phyloP scores from a whole-genome alignment of 1,140 invertebrate genomes.

The Caenorhabditis brenneri region DNA sequence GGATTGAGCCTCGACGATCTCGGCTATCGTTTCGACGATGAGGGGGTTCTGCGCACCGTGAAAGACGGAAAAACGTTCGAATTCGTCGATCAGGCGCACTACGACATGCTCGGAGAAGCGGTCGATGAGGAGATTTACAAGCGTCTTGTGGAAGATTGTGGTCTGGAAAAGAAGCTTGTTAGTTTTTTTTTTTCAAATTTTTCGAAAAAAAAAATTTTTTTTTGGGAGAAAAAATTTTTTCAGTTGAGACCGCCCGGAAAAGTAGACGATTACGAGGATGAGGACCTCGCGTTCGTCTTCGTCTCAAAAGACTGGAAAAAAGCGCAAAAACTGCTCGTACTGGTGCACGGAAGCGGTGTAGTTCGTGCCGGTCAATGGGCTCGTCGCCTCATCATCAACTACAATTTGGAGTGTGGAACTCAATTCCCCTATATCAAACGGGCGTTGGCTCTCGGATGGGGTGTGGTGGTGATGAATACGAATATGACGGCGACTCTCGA shows the following conservation, averaged over 20 bases:
- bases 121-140: not conserved
- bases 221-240: not conserved
- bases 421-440: slow-evolving; percentile 80
- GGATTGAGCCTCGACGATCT: not conserved
- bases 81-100: not conserved
- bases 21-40: not conserved
- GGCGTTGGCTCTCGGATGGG: slow-evolving; percentile 77
- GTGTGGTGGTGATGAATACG: slow-evolving; percentile 79
- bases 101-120: not conserved
- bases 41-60: not conserved
- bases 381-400: slow-evolving; percentile 81
- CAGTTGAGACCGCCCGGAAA: not conserved
- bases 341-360: slow-evolving; percentile 81
- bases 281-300: not conserved
- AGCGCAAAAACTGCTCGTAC: slow-evolving; percentile 76
- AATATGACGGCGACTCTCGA: slow-evolving; percentile 76
- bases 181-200: not conserved
- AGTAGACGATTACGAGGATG: not conserved
- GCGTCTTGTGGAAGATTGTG: not conserved
- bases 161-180: not conserved
- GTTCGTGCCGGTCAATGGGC: slow-evolving; percentile 84
- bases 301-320: slow-evolving; percentile 65
- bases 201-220: not conserved
- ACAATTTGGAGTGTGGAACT: slow-evolving; percentile 78
- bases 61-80: not conserved